These are phyloP conservation scores for Actias luna DNA, from an alignment of 2,888 invertebrate species.

Conservation along the genomic window DNA sequence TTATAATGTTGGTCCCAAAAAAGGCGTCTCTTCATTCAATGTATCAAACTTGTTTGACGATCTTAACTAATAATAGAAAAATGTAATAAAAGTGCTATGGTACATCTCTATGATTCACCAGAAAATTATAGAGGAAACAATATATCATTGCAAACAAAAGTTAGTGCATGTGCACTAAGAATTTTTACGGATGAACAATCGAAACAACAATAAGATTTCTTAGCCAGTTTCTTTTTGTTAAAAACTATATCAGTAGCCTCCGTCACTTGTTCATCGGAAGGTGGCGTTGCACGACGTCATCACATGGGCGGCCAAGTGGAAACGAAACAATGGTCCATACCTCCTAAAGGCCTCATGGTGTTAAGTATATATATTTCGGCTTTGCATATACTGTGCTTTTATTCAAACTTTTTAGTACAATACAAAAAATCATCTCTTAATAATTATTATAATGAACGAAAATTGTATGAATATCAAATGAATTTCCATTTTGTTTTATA, in stretches of 20 bases:
- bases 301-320: slow-evolving; percentile 66
- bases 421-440: no score
- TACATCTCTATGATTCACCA: neutral
- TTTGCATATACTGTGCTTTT: neutral
- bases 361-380: slow-evolving; percentile 33
- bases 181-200: neutral
- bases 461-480: neutral
- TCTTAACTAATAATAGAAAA: neutral
- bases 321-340: slow-evolving; percentile 59
- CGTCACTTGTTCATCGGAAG: slow-evolving; percentile 57
- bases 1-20: neutral
- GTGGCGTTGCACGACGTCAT: slow-evolving; percentile 72
- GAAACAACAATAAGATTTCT: slow-evolving; percentile 13
- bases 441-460: no score
- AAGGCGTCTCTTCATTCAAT: neutral
- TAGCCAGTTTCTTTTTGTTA: slow-evolving; percentile 19
- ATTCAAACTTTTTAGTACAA: neutral
- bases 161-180: neutral
- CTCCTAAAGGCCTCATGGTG: slow-evolving; percentile 44
- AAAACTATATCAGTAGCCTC: slow-evolving; percentile 35
- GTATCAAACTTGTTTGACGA: neutral
- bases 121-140: neutral
- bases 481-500: no score
- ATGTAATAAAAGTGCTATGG: neutral
- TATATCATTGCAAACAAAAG: neutral